Percentiles rank a stretch among this genome's conserved stretches.
Conservation (phyloP, 2,113 vertebrate species). For the Macquaria ambigua region DNA sequence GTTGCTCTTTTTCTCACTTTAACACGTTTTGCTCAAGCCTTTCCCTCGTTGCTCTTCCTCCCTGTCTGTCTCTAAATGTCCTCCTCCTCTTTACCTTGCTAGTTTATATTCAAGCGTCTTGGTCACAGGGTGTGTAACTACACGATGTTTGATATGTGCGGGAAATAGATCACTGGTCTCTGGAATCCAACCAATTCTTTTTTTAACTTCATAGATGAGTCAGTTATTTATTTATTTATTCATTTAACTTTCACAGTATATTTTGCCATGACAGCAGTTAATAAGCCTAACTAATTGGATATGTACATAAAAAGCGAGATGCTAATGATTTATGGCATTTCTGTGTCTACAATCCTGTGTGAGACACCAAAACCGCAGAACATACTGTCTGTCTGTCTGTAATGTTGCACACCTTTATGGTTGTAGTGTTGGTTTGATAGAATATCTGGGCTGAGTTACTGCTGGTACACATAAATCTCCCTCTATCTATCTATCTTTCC, state of each 20-base stretch:
- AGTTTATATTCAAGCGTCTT: background rate
- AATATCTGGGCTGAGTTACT: constrained; percentile 35
- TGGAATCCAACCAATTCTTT: background rate
- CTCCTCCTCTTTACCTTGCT: background rate
- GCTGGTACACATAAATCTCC: constrained; percentile 26
- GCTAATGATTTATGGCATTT: background rate
- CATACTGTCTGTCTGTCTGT: background rate
- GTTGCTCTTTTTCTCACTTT: background rate
- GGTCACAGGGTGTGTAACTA: background rate
- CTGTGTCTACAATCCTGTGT: background rate
- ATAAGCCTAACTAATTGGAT: background rate
- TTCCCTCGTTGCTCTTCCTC: background rate
- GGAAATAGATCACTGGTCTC: background rate
- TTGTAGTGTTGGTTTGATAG: constrained; percentile 18
- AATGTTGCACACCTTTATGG: constrained; percentile 30
- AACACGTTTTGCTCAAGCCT: background rate
- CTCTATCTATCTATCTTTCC: constrained; percentile 7
- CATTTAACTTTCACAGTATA: background rate
- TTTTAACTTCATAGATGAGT: background rate
- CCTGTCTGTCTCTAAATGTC: background rate
- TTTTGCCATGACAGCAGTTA: background rate
- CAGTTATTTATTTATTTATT: background rate
- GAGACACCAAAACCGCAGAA: background rate
- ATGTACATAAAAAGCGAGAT: background rate
- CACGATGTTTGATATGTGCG: background rate